Percentiles rank a stretch among this genome's conserved stretches.
These are phyloP conservation scores for Mantis religiosa DNA, from an alignment of 2,888 invertebrate species.

Conservation along the genomic window DNA sequence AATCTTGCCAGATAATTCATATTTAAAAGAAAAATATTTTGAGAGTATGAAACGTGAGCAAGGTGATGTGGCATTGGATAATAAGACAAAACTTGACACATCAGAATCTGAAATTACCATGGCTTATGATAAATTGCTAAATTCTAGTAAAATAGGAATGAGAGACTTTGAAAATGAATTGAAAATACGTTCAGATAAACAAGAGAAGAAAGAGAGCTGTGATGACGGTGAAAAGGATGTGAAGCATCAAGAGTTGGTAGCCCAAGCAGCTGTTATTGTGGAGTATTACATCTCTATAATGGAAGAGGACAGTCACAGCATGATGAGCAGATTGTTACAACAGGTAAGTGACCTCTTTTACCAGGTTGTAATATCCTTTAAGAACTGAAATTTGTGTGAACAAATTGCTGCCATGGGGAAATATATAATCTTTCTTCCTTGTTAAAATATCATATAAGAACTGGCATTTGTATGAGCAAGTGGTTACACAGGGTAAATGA, in stretches of 20 bases:
- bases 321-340: conserved; percentile 30
- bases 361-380: not conserved
- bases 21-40: not conserved
- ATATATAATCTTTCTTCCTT: too few species aligned
- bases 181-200: not conserved
- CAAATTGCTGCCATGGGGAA: too few species aligned
- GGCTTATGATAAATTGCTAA: not conserved
- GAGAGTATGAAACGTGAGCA: not conserved
- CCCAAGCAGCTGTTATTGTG: conserved; percentile 28
- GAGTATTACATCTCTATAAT: conserved; percentile 31
- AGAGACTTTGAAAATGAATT: not conserved
- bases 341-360: conserved; percentile 19
- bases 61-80: not conserved
- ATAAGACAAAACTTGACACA: not conserved
- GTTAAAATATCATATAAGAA: too few species aligned
- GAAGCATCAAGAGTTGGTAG: not conserved
- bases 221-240: not conserved
- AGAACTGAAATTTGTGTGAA: not conserved
- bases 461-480: too few species aligned
- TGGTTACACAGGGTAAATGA: too few species aligned
- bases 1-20: not conserved
- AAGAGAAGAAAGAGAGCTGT: not conserved
- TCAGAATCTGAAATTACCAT: not conserved
- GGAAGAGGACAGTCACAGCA: conserved; percentile 32
- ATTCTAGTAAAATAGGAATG: not conserved